Evolutionary conservation across 2,888 invertebrate genomes (phyloP).

Genomic region (Eumacrocentrus americanus): DNA sequence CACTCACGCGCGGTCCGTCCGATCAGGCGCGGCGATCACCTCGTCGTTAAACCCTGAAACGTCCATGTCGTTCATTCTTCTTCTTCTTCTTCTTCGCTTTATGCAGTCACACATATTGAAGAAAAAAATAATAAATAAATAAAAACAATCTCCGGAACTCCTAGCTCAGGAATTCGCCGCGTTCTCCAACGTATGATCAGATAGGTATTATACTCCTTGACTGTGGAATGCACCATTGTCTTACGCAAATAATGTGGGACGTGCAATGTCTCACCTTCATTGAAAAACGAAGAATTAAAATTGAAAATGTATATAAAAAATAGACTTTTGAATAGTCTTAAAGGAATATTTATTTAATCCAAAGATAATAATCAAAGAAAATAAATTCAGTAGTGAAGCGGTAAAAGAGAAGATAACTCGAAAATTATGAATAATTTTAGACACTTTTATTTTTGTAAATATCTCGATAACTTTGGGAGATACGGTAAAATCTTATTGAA

Average conservation of each 20-base stretch:
- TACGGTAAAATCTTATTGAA: no score
- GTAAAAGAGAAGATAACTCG: background rate
- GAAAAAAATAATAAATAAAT: background rate
- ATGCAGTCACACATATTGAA: background rate
- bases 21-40: conserved; percentile 18
- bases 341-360: no score
- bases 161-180: conserved; percentile 10
- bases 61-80: conserved; percentile 6
- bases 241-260: background rate
- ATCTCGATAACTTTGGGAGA: no score
- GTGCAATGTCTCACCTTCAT: background rate
- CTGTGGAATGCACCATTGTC: background rate
- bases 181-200: conserved; percentile 19
- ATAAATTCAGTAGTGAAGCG: background rate
- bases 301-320: no score
- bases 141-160: conserved; percentile 9
- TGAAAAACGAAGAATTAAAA: no score
- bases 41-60: conserved; percentile 10
- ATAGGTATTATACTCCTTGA: background rate
- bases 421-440: background rate
- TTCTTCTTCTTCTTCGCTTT: conserved; percentile 3
- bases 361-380: background rate
- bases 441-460: background rate
- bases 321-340: no score
- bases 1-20: conserved; percentile 41